Evolutionary conservation across 2,888 invertebrate genomes (phyloP).

Genomic region (Cephus nigrinus): DNA sequence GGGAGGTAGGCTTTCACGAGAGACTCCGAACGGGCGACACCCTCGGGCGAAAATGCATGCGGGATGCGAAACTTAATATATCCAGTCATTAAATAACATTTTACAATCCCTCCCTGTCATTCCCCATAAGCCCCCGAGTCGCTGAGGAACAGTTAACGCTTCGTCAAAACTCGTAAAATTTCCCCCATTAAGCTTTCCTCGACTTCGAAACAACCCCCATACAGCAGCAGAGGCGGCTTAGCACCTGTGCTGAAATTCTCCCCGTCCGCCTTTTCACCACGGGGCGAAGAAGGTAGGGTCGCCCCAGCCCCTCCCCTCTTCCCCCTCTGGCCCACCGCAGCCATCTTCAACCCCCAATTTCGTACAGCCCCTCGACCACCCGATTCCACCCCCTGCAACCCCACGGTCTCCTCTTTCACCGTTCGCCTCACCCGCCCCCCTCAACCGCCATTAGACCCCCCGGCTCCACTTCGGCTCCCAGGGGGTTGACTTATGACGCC

Average conservation of each 20-base stretch:
- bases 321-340: slow-evolving; percentile 14
- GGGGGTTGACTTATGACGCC: slow-evolving; percentile 55
- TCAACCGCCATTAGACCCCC: slow-evolving; percentile 49
- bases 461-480: slow-evolving; percentile 25
- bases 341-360: not conserved
- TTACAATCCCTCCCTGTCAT: slow-evolving; percentile 16
- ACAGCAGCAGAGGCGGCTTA: slow-evolving; percentile 23
- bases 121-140: slow-evolving; percentile 8
- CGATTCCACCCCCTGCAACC: not conserved
- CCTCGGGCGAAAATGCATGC: slow-evolving; percentile 18
- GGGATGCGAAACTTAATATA: slow-evolving; percentile 13
- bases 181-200: slow-evolving; percentile 35
- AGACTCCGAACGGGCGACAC: slow-evolving; percentile 18
- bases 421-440: slow-evolving; percentile 25
- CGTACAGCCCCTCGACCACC: not conserved
- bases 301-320: not conserved
- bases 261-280: slow-evolving; percentile 20
- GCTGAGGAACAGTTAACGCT: slow-evolving; percentile 20
- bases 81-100: slow-evolving; percentile 45
- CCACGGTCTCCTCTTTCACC: not conserved
- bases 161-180: slow-evolving; percentile 49
- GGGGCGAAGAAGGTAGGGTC: not conserved
- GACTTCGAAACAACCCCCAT: slow-evolving; percentile 28
- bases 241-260: slow-evolving; percentile 45
- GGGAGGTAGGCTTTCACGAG: not conserved